Evolutionary conservation across 2,797 vertebrate species (phyloP).

Genomic region (Xiphophorus birchmanni): DNA sequence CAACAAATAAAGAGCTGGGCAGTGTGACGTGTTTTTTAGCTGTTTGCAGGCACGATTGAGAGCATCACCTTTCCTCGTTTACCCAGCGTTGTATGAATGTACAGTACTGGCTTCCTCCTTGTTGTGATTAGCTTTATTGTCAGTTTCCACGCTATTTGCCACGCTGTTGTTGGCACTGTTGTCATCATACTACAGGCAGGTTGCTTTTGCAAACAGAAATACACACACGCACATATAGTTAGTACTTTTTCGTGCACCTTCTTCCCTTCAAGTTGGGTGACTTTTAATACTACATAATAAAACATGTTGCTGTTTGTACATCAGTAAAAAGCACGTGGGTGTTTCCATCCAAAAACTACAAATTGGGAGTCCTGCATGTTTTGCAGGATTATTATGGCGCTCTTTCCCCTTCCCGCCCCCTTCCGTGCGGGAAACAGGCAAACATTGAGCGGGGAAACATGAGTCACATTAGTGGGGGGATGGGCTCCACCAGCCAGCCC

Average conservation of each 20-base stretch:
- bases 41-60: slow-evolving; percentile 54
- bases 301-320: slow-evolving; percentile 35
- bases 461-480: slow-evolving; percentile 71
- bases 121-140: slow-evolving; percentile 30
- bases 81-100: slow-evolving; percentile 55
- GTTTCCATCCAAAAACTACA: slow-evolving; percentile 17
- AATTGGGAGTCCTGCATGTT: slow-evolving; percentile 39
- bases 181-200: slow-evolving; percentile 12
- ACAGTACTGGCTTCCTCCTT: slow-evolving; percentile 43
- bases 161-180: slow-evolving; percentile 36
- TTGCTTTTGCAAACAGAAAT: neutral
- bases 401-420: slow-evolving; percentile 66
- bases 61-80: slow-evolving; percentile 64
- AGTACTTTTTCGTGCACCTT: slow-evolving; percentile 38
- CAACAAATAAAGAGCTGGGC: slow-evolving; percentile 76
- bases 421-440: slow-evolving; percentile 73
- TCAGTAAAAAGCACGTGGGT: slow-evolving; percentile 19
- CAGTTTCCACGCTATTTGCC: slow-evolving; percentile 18
- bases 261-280: slow-evolving; percentile 52
- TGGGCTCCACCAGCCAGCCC: slow-evolving; percentile 54
- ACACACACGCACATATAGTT: slow-evolving; percentile 2
- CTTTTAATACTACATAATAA: slow-evolving; percentile 28
- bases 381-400: slow-evolving; percentile 66
- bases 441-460: slow-evolving; percentile 73
- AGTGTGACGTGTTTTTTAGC: slow-evolving; percentile 72